A percentile compares a stretch with the other conserved stretches of the same genome.
phyloP scores from a whole-genome alignment of 2,797 vertebrate species.

The Artibeus lituratus region DNA sequence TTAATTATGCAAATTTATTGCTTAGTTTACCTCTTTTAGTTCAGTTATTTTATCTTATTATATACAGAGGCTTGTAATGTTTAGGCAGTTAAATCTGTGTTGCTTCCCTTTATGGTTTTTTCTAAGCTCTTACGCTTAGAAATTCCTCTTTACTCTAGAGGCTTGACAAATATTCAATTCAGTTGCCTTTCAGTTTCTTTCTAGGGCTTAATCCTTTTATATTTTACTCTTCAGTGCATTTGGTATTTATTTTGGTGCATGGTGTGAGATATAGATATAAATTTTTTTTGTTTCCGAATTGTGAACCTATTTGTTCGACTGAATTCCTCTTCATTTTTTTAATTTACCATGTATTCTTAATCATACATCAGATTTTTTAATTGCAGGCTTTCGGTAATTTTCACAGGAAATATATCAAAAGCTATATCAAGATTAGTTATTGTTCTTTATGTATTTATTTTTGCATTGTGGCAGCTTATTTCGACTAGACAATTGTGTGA shows the following conservation, averaged over 20 bases:
- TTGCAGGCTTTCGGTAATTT: background rate
- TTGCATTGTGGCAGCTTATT: background rate
- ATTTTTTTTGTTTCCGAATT: constrained; percentile 40
- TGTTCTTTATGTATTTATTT: constrained; percentile 12
- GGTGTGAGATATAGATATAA: background rate
- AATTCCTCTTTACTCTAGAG: constrained; percentile 53
- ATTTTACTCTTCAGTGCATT: background rate
- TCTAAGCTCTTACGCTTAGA: constrained; percentile 50
- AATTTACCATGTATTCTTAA: constrained; percentile 36
- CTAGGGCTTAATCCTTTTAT: constrained; percentile 30
- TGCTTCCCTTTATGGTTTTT: constrained; percentile 49
- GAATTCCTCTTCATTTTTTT: constrained; percentile 27
- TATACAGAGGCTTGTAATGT: background rate
- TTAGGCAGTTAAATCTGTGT: background rate
- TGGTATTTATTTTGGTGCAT: constrained; percentile 40
- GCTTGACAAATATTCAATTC: constrained; percentile 40
- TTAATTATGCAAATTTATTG: constrained; percentile 8
- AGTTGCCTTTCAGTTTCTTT: constrained; percentile 47
- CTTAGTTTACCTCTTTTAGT: constrained; percentile 21
- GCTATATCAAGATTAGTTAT: background rate
- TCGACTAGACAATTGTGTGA: background rate
- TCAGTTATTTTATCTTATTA: constrained; percentile 43
- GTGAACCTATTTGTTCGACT: background rate
- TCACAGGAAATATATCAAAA: background rate
- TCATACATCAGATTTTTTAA: background rate